Evolutionary conservation across 2,113 vertebrate species (phyloP), one percentile per base, ranked within the genome.

Genomic region (Hemichromis elongatus): DNA sequence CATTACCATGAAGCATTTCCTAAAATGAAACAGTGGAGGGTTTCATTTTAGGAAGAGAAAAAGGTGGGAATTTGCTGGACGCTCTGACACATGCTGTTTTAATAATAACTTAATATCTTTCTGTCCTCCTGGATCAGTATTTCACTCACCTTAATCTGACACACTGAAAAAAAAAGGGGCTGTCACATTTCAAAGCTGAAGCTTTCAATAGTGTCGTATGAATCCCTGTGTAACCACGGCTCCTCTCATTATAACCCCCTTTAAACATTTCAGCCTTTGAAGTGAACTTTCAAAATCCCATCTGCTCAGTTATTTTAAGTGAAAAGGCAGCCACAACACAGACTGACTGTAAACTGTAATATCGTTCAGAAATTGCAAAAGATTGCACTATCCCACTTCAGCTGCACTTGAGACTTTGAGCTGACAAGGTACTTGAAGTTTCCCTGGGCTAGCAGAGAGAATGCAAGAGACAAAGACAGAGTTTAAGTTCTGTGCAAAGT

Each of bases 341-440:
- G 79, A 40, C 70, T 57, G 81, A 56, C 89, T 89, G 82, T 80
- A 90, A 90, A 92, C 82, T 87, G 86, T 42, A 89, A 92, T 68
- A 91, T 86, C 87, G 88, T 88, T 89, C 82, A 83, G 80, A 91
- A 82, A 88, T 95, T 94, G 89, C 93, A 91, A 79, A 66, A 88
- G 89, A 94, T 95, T 95, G 92, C 94, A 90, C 88, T 91, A 92
- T 86, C 77, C 68, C 80, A 30, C 84, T 77, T 70, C 78, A 63
- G 59, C 79, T 82, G 61, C 85, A 88, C 82, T 90, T 81, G 85
- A 91, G 89, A 92, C 73, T 89, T 86, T 66, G 81, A 88, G 88
- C 13, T 26, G 24, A 56, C 19, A 54, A 90, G 70, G 78, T 54
- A 81, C 85, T 92, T 79, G 37, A 88, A 83, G 89, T 86, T 90